Conservation (phyloP, 2,797 vertebrate genomes). For the Myotis planiceps region DNA sequence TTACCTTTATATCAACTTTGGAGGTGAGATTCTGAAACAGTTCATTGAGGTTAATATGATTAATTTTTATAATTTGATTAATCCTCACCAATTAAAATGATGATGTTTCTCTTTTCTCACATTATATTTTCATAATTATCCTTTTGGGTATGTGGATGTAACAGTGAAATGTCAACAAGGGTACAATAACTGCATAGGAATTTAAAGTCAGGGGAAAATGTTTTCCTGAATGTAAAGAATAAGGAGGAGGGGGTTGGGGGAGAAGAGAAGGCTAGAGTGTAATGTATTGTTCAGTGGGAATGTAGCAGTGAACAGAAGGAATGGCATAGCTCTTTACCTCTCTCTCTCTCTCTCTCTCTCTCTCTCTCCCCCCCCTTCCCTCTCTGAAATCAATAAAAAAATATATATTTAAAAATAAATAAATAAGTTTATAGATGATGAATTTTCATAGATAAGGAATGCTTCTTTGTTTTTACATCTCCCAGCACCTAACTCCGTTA, state of each 20-base stretch:
- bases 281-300: neutral
- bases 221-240: conserved; percentile 42
- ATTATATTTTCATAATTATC: conserved; percentile 76
- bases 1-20: conserved; percentile 87
- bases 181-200: conserved; percentile 66
- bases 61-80: conserved; percentile 80
- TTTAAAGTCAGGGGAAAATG: conserved; percentile 66
- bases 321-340: neutral
- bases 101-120: conserved; percentile 72
- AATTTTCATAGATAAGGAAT: neutral
- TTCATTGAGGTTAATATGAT: conserved; percentile 82
- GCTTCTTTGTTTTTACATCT: neutral
- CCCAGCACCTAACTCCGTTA: neutral
- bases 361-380: no score
- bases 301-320: neutral
- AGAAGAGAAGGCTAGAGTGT: neutral
- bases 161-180: conserved; percentile 68
- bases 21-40: conserved; percentile 87
- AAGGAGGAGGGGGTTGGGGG: neutral
- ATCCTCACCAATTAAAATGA: conserved; percentile 80
- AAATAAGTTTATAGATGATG: neutral
- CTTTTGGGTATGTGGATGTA: conserved; percentile 55
- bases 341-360: neutral
- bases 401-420: no score
- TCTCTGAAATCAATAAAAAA: no score